Evolutionary conservation across 2,888 invertebrate genomes (phyloP), one percentile per base, ranked within the genome.

Genomic region (Elysia crispata): DNA sequence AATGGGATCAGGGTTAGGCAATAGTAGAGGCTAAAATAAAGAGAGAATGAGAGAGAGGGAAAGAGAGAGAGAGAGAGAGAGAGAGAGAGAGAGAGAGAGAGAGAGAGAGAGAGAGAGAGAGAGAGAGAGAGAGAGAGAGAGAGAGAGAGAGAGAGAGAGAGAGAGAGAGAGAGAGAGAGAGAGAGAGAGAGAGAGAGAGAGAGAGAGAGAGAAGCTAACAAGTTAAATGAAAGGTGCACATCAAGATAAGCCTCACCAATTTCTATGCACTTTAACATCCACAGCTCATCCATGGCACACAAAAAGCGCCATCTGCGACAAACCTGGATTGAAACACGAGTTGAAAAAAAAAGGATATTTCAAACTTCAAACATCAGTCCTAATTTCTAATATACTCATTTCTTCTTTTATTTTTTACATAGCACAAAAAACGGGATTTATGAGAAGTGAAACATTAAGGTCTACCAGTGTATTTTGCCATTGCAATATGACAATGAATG

Each of bases 221-320:
- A 41, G n/a, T n/a, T n/a, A n/a, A n/a, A n/a, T n/a, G n/a, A n/a
- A n/a, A n/a, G n/a, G n/a, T 13, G 20, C 13, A 54, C 13, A 20
- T 13, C 13, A 60, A 60, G 60, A 15, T 23, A 15, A 23, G 23
- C 15, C 84, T 80, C 82, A 90, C 91, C 91, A 79, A 90, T 81
- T 83, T 90, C 89, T 76, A 89, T 86, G 81, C 91, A 90, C 83
- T 91, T 90, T 23, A 89, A 77, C 87, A 89, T 90, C 91, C 91
- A 91, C 31, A 91, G 86, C 41, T 88, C 86, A 79, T 90, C 89
- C 60, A 82, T 85, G 23, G 87, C 86, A 84, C 88, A 88, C 73
- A 91, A 79, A 75, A 88, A 89, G 64, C 87, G 77, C 90, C 90
- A 90, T 76, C 89, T 82, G 60, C 88, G 81, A 84, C 88, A 87